A percentile compares a stretch with the other conserved stretches of the same genome.
phyloP scores from a whole-genome alignment of 2,888 invertebrate genomes.

The Alviniconcha strummeri region DNA sequence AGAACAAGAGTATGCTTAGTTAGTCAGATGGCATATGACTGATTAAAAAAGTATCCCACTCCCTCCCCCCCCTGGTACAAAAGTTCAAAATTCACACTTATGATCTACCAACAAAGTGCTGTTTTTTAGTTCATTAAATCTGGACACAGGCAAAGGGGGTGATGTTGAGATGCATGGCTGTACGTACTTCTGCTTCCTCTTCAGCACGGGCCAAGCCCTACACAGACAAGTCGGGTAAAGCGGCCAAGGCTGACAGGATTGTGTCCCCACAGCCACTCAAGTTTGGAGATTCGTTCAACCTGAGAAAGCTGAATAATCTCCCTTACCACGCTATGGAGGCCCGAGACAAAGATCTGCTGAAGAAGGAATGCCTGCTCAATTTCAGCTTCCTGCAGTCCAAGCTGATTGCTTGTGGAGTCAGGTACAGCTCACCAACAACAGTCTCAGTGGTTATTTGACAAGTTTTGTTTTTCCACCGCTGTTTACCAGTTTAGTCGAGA shows the following conservation, averaged over 20 bases:
- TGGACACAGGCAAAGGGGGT: no score
- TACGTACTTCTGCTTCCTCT: no score
- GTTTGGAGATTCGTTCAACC: slow-evolving; percentile 58
- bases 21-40: no score
- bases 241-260: slow-evolving; percentile 51
- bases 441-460: neutral
- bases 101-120: no score
- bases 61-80: no score
- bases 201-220: slow-evolving; percentile 53
- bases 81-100: no score
- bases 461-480: neutral
- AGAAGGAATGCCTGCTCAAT: slow-evolving; percentile 63
- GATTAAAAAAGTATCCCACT: no score
- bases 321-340: slow-evolving; percentile 60
- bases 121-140: no score
- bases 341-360: slow-evolving; percentile 48
- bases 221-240: slow-evolving; percentile 49
- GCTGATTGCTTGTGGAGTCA: slow-evolving; percentile 52
- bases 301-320: slow-evolving; percentile 63
- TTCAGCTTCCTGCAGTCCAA: slow-evolving; percentile 61
- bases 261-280: slow-evolving; percentile 60
- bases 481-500: neutral
- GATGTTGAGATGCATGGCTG: no score
- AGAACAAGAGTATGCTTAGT: no score
- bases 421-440: slow-evolving; percentile 41